Conservation (phyloP, 2,888 invertebrate genomes). For the Xestia ashworthii region DNA sequence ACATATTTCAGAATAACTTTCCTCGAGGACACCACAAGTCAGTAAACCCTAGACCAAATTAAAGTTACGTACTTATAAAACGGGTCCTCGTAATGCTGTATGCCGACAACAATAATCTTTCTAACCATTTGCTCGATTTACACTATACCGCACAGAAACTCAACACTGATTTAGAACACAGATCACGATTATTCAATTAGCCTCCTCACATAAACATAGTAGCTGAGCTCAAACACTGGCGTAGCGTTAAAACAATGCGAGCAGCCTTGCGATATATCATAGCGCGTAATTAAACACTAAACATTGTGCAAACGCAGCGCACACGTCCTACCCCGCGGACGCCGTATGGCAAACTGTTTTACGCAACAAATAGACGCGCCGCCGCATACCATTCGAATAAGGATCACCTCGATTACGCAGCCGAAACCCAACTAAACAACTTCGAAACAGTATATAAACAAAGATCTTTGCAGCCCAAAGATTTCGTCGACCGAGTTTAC, state of each 20-base stretch:
- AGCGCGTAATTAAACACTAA: conserved; percentile 76
- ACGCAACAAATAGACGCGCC: conserved; percentile 80
- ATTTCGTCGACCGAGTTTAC: conserved; percentile 75
- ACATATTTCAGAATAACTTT: conserved; percentile 29
- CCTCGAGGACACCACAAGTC: conserved; percentile 54
- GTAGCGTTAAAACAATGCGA: conserved; percentile 78
- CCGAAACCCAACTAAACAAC: conserved; percentile 81
- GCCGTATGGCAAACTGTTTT: conserved; percentile 80
- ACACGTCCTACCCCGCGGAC: conserved; percentile 78
- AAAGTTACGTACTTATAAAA: conserved; percentile 84
- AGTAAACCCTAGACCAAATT: conserved; percentile 42
- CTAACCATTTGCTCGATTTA: conserved; percentile 84
- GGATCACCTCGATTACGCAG: conserved; percentile 87
- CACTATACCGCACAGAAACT: conserved; percentile 73
- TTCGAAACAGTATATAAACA: conserved; percentile 79
- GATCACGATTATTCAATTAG: conserved; percentile 76
- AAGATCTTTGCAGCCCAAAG: conserved; percentile 75
- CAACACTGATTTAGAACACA: conserved; percentile 74
- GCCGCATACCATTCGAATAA: conserved; percentile 86
- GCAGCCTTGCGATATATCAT: conserved; percentile 78
- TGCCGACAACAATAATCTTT: conserved; percentile 87
- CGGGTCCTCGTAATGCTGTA: conserved; percentile 87
- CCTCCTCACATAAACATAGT: conserved; percentile 78
- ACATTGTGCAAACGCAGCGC: conserved; percentile 69
- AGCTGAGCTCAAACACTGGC: conserved; percentile 75